These are phyloP conservation scores for Drosophila burlai DNA, from an alignment of 1,140 invertebrate genomes.

Conservation along the genomic window DNA sequence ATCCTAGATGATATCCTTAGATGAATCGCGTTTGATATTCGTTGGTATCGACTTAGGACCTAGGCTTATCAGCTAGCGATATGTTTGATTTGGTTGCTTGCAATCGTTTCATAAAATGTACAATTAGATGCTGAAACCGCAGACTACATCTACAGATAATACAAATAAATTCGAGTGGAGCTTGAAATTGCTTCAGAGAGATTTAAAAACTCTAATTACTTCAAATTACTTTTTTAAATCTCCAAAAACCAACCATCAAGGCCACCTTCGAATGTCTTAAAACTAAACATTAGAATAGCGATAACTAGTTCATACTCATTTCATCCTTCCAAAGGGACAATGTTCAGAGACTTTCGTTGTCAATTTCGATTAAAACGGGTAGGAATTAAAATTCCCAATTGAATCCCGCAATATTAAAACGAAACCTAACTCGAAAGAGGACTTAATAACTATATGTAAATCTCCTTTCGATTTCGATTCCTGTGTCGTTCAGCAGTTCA, in stretches of 20 bases:
- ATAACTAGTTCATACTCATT: slow-evolving; percentile 83
- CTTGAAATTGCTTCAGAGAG: neutral
- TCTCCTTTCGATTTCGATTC: slow-evolving; percentile 21
- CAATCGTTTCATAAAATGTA: slow-evolving; percentile 68
- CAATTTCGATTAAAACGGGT: neutral
- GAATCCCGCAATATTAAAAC: neutral
- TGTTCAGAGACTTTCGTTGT: slow-evolving; percentile 15
- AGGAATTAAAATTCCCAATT: neutral
- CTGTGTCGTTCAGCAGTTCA: slow-evolving; percentile 73
- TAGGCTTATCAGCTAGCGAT: slow-evolving; percentile 57
- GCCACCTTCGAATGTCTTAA: slow-evolving; percentile 14
- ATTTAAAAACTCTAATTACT: neutral
- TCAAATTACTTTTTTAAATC: neutral
- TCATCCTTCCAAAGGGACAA: slow-evolving; percentile 42
- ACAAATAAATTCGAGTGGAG: slow-evolving; percentile 30
- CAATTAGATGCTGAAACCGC: slow-evolving; percentile 56
- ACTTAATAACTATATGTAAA: neutral
- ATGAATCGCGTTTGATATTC: slow-evolving; percentile 31
- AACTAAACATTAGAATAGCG: slow-evolving; percentile 38
- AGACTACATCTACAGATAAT: slow-evolving; percentile 41
- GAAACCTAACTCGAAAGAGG: neutral
- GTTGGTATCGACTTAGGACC: slow-evolving; percentile 46
- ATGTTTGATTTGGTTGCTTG: slow-evolving; percentile 76
- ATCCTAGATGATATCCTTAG: slow-evolving; percentile 31
- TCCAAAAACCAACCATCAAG: neutral